Evolutionary conservation across 2,888 invertebrate species (phyloP).

Genomic region (Phrixothrix hirtus): DNA sequence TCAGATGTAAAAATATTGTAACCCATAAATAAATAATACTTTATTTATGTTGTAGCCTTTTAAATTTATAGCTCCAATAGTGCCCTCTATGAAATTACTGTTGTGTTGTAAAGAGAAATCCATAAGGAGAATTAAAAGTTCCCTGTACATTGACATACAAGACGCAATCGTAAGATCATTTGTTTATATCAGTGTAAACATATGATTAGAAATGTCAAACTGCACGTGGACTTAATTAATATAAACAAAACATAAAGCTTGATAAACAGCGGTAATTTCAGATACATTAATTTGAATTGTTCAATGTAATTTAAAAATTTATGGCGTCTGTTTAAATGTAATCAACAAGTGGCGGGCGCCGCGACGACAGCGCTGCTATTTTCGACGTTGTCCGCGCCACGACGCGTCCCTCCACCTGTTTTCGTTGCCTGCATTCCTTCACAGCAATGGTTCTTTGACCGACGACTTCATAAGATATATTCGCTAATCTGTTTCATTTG

Average conservation of each 20-base stretch:
- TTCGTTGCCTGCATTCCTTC: slow-evolving; percentile 44
- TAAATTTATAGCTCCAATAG: no score
- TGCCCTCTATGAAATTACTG: no score
- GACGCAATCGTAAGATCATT: slow-evolving; percentile 6
- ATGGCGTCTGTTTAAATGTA: slow-evolving; percentile 37
- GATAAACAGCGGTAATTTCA: background rate
- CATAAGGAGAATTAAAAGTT: no score
- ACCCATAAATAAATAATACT: no score
- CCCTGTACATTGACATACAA: slow-evolving; percentile 1
- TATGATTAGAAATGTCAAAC: slow-evolving; percentile 26
- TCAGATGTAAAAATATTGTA: no score
- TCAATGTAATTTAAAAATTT: background rate
- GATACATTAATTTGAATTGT: background rate
- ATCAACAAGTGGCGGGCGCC: slow-evolving; percentile 52
- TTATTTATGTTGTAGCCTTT: no score
- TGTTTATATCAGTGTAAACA: slow-evolving; percentile 28
- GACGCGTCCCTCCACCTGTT: slow-evolving; percentile 56
- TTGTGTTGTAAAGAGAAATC: no score
- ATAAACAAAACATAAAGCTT: slow-evolving; percentile 5
- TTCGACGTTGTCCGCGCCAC: slow-evolving; percentile 57
- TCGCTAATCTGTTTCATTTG: slow-evolving; percentile 14
- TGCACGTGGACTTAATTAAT: slow-evolving; percentile 18
- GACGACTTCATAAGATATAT: slow-evolving; percentile 30
- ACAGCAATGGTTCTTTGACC: slow-evolving; percentile 39
- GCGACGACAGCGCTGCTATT: slow-evolving; percentile 57